Percentiles rank a stretch among this genome's conserved stretches.
Conservation (phyloP, 2,888 invertebrate genomes). For the Artemia sinica region DNA sequence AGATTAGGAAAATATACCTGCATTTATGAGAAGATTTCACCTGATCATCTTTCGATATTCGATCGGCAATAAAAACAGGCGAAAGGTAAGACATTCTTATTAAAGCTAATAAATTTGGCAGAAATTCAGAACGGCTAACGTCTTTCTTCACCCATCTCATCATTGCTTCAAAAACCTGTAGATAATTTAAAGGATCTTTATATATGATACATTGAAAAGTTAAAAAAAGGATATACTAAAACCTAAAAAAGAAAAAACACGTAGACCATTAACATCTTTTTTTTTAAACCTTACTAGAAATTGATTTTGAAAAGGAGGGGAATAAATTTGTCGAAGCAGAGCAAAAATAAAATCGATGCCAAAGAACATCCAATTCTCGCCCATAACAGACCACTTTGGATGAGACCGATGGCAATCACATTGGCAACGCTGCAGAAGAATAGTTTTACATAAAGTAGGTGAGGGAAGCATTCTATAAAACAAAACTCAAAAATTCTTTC, state of each 20-base stretch:
- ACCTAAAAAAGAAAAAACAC: not conserved
- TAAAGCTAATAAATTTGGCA: constrained; percentile 52
- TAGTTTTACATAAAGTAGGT: too few relatives aligned
- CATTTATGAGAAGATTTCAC: constrained; percentile 59
- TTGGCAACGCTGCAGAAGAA: too few relatives aligned
- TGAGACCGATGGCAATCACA: too few relatives aligned
- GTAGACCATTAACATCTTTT: not conserved
- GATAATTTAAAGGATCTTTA: not conserved
- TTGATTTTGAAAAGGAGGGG: too few relatives aligned
- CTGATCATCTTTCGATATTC: constrained; percentile 57
- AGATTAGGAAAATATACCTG: constrained; percentile 39
- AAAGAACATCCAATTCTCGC: too few relatives aligned
- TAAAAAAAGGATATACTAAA: not conserved
- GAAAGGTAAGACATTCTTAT: constrained; percentile 62
- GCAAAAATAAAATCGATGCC: too few relatives aligned
- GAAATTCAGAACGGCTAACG: constrained; percentile 37
- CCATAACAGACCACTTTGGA: too few relatives aligned
- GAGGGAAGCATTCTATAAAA: too few relatives aligned
- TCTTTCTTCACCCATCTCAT: constrained; percentile 60
- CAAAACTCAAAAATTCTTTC: too few relatives aligned
- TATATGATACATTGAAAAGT: constrained; percentile 13
- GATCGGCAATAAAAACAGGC: constrained; percentile 61
- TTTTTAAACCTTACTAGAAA: not conserved
- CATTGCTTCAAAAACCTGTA: constrained; percentile 58
- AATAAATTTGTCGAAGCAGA: too few relatives aligned